Evolutionary conservation across 2,113 vertebrate genomes (phyloP), one percentile per base, ranked within the genome.

Genomic region (Gopherus flavomarginatus): DNA sequence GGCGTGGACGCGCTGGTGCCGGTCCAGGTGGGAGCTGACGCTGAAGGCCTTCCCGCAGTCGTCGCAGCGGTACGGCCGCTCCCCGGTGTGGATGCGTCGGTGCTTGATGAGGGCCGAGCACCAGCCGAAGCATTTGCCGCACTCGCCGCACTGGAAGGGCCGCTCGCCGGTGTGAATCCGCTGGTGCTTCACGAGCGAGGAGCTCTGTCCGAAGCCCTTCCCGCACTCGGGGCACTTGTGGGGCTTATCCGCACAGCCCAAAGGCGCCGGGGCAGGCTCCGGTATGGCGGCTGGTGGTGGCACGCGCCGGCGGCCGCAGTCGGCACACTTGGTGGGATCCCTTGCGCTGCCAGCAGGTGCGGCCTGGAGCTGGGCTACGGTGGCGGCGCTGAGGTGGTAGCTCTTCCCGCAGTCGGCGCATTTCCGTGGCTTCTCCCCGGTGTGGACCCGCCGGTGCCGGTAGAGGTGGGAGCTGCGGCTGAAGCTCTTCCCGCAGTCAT

Each of bases 371-470:
- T 88, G 81, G 7, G 54, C 81, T 12, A 92, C 44, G n/a, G 69
- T 44, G 11, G 81, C 69, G 0, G 72, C 56, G 4, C 17, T 50
- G 81, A 92, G 86, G 72, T 92, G 84, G 72, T 79, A 92, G 81
- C 59, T 92, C 26, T 92, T 92, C 56, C 98, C 97, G 72, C 98
- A 97, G 83, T 98, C 94, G 2, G 97, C 85, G 92, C 98, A 97
- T 96, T 97, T 92, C 98, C 98, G 13, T 4, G 98, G 98, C 79
- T 99, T 99, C 75, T 98, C 98, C 4, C 98, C 98, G 0, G 98
- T 98, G 96, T 99, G 99, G 53, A 99, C 98, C 6, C 98, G 98
- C 92, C 98, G 98, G 86, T 99, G 99, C 95, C 99, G 98, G 82
- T 99, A 98, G 90, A 99, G 98, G 91, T 99, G 98, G 59, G 98